These are phyloP conservation scores for Agrypnus murinus DNA, from an alignment of 2,888 invertebrate genomes.

Conservation along the genomic window DNA sequence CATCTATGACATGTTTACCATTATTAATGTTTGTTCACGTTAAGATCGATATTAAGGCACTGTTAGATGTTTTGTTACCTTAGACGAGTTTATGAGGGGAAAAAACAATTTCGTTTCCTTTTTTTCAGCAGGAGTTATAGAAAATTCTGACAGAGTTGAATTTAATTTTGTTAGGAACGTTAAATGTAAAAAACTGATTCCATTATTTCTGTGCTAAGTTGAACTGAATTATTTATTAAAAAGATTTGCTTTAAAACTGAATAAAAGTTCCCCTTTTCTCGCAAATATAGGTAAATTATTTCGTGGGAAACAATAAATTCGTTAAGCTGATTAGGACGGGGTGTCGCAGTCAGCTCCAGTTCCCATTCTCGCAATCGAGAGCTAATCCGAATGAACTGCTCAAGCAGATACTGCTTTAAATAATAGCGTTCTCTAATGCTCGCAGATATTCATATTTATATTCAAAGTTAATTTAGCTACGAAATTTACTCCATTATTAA, in stretches of 20 bases:
- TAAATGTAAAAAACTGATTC: slow-evolving; percentile 15
- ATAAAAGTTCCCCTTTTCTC: slow-evolving; percentile 42
- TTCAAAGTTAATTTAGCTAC: slow-evolving; percentile 62
- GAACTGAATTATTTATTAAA: slow-evolving; percentile 39
- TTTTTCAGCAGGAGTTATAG: background rate
- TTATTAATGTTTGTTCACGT: slow-evolving; percentile 49
- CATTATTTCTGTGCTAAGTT: slow-evolving; percentile 23
- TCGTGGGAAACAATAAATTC: slow-evolving; percentile 64
- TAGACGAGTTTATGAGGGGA: background rate
- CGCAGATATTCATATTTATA: slow-evolving; percentile 62
- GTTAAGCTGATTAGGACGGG: slow-evolving; percentile 63
- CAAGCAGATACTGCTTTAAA: slow-evolving; percentile 62
- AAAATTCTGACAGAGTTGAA: background rate
- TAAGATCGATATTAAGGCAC: slow-evolving; percentile 43
- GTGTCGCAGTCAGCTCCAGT: slow-evolving; percentile 58
- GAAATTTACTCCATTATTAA: slow-evolving; percentile 58
- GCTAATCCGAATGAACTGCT: slow-evolving; percentile 64
- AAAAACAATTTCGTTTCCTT: slow-evolving; percentile 17
- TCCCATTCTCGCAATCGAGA: slow-evolving; percentile 60
- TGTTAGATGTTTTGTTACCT: slow-evolving; percentile 26
- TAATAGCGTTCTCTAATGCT: slow-evolving; percentile 61
- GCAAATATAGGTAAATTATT: slow-evolving; percentile 55
- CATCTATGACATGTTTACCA: slow-evolving; percentile 52
- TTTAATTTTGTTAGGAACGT: slow-evolving; percentile 1
- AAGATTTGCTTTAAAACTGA: slow-evolving; percentile 45